These are phyloP conservation scores for Cheilosia scutellata DNA, from an alignment of 2,888 invertebrate genomes.

Conservation along the genomic window DNA sequence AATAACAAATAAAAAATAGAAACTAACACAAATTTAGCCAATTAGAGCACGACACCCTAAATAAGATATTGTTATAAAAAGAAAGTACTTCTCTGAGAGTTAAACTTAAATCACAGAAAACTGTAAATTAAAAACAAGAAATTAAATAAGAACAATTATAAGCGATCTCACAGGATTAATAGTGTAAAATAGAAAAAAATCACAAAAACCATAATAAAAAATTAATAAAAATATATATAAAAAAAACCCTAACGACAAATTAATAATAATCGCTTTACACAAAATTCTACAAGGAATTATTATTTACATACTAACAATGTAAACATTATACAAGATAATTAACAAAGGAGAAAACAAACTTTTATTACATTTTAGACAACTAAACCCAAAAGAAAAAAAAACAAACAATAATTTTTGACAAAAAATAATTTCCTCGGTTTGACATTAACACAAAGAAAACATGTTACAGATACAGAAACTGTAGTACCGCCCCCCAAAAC, in stretches of 20 bases:
- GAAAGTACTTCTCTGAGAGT: constrained; percentile 68
- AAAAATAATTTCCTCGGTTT: constrained; percentile 24
- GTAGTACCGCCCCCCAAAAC: constrained; percentile 70
- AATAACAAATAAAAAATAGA: not conserved
- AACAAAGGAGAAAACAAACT: constrained; percentile 51
- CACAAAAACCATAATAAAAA: constrained; percentile 79
- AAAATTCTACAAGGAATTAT: constrained; percentile 68
- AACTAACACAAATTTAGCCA: constrained; percentile 54
- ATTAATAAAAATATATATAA: constrained; percentile 56
- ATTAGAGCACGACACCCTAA: constrained; percentile 63
- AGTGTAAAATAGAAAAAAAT: constrained; percentile 60
- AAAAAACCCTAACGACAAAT: constrained; percentile 73
- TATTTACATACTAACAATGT: constrained; percentile 58
- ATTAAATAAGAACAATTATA: constrained; percentile 77
- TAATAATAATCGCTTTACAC: constrained; percentile 78
- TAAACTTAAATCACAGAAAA: constrained; percentile 76
- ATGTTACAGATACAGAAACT: constrained; percentile 8
- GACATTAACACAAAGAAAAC: constrained; percentile 8
- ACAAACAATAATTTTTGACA: constrained; percentile 62
- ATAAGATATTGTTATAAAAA: constrained; percentile 37
- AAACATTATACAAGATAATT: constrained; percentile 73
- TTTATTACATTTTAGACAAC: constrained; percentile 58
- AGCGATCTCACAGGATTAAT: constrained; percentile 76
- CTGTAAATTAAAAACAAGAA: constrained; percentile 70
- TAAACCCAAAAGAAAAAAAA: constrained; percentile 66